Evolutionary conservation across 2,113 vertebrate species (phyloP).

Genomic region (Ranitomeya variabilis): DNA sequence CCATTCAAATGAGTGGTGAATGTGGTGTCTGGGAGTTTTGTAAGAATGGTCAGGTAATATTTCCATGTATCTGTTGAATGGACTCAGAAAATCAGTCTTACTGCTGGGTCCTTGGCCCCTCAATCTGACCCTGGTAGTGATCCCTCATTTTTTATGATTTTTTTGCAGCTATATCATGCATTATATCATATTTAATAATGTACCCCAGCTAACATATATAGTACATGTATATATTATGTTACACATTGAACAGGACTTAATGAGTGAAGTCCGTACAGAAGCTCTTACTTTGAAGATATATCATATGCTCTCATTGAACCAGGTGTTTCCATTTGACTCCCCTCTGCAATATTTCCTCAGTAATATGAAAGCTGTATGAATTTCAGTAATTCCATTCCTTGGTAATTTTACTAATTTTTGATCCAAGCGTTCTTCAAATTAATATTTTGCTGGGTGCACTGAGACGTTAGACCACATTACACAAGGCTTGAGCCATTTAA

Average conservation of each 20-base stretch:
- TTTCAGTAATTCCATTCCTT: slow-evolving; percentile 21
- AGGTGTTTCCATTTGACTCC: slow-evolving; percentile 2
- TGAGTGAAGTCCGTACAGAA: not conserved
- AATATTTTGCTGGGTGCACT: slow-evolving; percentile 34
- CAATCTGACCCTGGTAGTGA: too few relatives aligned
- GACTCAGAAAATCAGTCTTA: too few relatives aligned
- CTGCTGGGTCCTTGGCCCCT: too few relatives aligned
- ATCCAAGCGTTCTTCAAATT: slow-evolving; percentile 26
- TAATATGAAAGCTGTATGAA: slow-evolving; percentile 3
- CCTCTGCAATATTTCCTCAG: not conserved
- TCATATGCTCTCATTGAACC: not conserved
- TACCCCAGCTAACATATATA: too few relatives aligned
- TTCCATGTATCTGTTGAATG: too few relatives aligned
- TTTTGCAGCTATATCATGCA: too few relatives aligned
- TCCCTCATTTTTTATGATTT: too few relatives aligned
- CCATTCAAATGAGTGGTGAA: too few relatives aligned
- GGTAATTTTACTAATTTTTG: slow-evolving; percentile 22
- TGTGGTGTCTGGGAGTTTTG: too few relatives aligned
- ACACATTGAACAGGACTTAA: not conserved
- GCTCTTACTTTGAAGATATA: not conserved
- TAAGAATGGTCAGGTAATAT: too few relatives aligned
- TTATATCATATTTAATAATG: too few relatives aligned
- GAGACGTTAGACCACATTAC: slow-evolving; percentile 28
- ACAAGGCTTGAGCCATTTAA: slow-evolving; percentile 37
- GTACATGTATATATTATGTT: too few relatives aligned